Conservation (phyloP, 1,140 invertebrate species). For the Trissolcus basalis region DNA sequence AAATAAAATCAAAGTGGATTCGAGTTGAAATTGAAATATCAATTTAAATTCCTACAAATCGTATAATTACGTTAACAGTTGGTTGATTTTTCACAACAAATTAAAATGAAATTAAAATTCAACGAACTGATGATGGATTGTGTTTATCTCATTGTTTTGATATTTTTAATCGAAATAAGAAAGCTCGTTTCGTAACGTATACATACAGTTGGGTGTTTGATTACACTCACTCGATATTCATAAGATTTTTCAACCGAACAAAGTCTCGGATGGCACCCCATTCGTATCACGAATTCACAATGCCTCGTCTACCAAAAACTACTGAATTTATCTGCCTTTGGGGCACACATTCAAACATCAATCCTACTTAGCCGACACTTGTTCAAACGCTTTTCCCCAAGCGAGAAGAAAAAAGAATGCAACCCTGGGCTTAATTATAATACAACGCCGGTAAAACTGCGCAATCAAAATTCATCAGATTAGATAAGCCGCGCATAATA, state of each 20-base stretch:
- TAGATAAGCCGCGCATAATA: constrained; percentile 41
- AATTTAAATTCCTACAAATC: too few relatives aligned
- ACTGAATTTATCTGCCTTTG: constrained; percentile 6
- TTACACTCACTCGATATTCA: not conserved
- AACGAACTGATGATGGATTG: too few relatives aligned
- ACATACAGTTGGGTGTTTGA: not conserved
- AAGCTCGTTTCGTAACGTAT: not conserved
- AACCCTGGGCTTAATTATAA: constrained; percentile 23
- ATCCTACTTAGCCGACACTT: constrained; percentile 33
- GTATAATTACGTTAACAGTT: too few relatives aligned
- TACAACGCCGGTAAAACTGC: constrained; percentile 16
- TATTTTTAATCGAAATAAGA: too few relatives aligned
- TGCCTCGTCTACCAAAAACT: constrained; percentile 24
- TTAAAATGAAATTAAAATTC: too few relatives aligned
- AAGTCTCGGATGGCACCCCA: not conserved
- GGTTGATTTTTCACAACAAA: too few relatives aligned
- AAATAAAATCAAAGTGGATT: too few relatives aligned
- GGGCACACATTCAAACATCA: constrained; percentile 8
- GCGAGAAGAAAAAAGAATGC: constrained; percentile 5
- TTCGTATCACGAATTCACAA: constrained; percentile 8
- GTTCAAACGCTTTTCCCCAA: constrained; percentile 12
- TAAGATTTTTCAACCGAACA: constrained; percentile 1
- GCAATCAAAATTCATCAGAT: constrained; percentile 43
- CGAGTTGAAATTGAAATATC: too few relatives aligned
- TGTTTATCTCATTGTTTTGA: too few relatives aligned